These are phyloP conservation scores for Pachypsylla venusta DNA, from an alignment of 1,140 invertebrate species.

Conservation along the genomic window DNA sequence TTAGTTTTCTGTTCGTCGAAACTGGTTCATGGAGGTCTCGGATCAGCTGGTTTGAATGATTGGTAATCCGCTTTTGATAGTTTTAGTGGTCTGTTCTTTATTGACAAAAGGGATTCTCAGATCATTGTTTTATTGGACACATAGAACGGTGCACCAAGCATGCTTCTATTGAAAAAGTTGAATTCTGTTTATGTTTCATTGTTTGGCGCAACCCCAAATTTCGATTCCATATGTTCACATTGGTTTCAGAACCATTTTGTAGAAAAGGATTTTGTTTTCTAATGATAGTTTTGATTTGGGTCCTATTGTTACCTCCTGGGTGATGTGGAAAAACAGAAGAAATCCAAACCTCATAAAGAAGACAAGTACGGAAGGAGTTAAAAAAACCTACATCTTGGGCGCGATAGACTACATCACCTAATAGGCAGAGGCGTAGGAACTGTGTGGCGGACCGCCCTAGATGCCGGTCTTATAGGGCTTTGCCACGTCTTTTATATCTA, in stretches of 20 bases:
- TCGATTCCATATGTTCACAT: slow-evolving; percentile 27
- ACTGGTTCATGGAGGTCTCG: background rate
- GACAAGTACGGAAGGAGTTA: no score
- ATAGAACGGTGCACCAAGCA: slow-evolving; percentile 7
- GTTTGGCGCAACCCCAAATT: slow-evolving; percentile 25
- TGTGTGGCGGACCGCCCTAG: no score
- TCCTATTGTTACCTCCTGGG: no score
- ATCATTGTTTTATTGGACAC: slow-evolving; percentile 9
- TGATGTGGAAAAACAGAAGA: no score
- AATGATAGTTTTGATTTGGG: slow-evolving; percentile 19
- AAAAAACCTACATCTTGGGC: no score
- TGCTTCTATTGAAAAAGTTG: slow-evolving; percentile 16
- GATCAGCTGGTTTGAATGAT: background rate
- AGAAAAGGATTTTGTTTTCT: slow-evolving; percentile 26
- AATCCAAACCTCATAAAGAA: no score
- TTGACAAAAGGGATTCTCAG: slow-evolving; percentile 1
- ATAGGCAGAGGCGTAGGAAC: no score
- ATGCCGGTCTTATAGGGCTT: no score
- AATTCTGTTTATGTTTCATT: slow-evolving; percentile 23
- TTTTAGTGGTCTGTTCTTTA: background rate
- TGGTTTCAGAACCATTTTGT: slow-evolving; percentile 26
- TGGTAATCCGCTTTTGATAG: background rate
- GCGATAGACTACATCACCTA: no score
- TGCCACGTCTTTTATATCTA: no score
- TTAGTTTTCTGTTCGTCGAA: background rate